Evolutionary conservation across 92 coral and sea anemone species (phyloP).

Genomic region (Actinernus sp.): DNA sequence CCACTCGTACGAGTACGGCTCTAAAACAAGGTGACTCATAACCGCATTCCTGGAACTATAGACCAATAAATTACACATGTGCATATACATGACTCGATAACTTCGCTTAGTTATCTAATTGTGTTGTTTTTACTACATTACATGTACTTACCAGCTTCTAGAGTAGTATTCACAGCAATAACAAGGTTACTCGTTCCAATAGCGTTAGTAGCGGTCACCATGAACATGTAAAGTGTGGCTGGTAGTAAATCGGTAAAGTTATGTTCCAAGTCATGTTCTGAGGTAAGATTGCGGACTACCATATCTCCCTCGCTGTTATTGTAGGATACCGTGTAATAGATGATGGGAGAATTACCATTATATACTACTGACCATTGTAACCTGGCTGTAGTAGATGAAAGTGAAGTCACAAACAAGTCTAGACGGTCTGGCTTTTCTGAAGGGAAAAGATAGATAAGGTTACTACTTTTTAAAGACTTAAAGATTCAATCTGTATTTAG

Average conservation of each 20-base stretch:
- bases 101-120: too few species aligned
- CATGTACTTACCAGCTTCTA: conserved; percentile 43
- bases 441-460: background rate
- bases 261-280: background rate
- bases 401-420: background rate
- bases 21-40: too few species aligned
- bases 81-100: too few species aligned
- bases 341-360: conserved; percentile 57
- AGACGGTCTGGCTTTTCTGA: conserved; percentile 70
- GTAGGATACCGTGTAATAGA: conserved; percentile 31
- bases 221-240: conserved; percentile 43
- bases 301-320: conserved; percentile 27
- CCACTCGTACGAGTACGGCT: too few species aligned
- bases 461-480: too few species aligned
- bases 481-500: too few species aligned
- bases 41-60: too few species aligned
- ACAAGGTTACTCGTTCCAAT: conserved; percentile 55
- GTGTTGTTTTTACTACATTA: too few species aligned
- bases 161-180: conserved; percentile 6
- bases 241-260: conserved; percentile 33
- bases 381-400: conserved; percentile 21
- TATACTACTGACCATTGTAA: conserved; percentile 50
- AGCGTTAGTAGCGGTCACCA: conserved; percentile 56
- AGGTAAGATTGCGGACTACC: conserved; percentile 18
- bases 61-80: too few species aligned